Evolutionary conservation across 2,797 vertebrate species (phyloP), one percentile per base, ranked within the genome.

Genomic region (Eleutherodactylus coqui): DNA sequence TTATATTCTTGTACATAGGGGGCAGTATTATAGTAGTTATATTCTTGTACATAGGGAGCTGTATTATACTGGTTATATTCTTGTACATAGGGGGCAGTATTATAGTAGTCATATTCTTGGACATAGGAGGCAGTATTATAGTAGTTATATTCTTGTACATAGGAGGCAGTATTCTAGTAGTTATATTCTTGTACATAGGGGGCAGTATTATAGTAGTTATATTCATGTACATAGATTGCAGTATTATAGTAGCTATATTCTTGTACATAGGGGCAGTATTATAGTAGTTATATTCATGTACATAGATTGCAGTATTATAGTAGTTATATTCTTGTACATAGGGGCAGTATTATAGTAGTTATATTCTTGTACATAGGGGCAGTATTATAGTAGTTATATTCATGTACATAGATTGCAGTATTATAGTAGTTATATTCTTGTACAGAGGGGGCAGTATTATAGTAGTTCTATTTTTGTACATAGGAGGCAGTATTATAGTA

Each of bases 111-210:
- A n/a, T n/a, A n/a, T n/a, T n/a, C n/a, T n/a, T n/a, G n/a, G n/a
- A n/a, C n/a, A n/a, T n/a, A n/a, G 49, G 49, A 21, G 5, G 5
- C 53, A 55, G 53, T 55, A 24, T 55, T 55, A 55, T 55, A 64
- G 60, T 64, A 64, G 60, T 64, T 64, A 64, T 64, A 64, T 32
- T 64, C 60, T 64, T 64, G 60, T 64, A 58, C 1, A n/a, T 58
- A 58, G 53, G 53, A 9, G 53, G 21, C 24, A 58, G 53, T 58
- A 58, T 49, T 49, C 2, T 49, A 49, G 7, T 49, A 49, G 47
- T 49, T 49, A 49, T 49, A 49, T 49, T 49, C 47, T 49, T n/a
- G n/a, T n/a, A n/a, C n/a, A n/a, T n/a, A n/a, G 51, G n/a, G 4
- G 10, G 11, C 27, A 29, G 58, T 13, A 14, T 62, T 62, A 62